Conservation (phyloP, 2,888 invertebrate species). For the Nematopogon swammerdamellus region DNA sequence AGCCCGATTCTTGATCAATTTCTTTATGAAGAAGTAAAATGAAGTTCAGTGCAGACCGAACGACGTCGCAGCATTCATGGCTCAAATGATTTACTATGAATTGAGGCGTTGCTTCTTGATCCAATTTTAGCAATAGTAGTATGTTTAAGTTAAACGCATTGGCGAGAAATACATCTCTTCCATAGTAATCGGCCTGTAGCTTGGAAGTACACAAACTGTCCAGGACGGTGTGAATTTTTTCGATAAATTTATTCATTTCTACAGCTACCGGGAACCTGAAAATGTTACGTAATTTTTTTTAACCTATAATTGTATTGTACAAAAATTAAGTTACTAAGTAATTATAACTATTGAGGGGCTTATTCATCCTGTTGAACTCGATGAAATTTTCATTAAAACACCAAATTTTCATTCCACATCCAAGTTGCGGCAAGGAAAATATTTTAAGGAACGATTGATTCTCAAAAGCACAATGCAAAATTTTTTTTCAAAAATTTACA, state of each 20-base stretch:
- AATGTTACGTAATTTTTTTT: too few species aligned
- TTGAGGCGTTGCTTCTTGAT: conserved; percentile 7
- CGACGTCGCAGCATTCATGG: conserved; percentile 23
- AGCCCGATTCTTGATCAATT: conserved; percentile 18
- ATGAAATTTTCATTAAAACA: too few species aligned
- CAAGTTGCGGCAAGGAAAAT: too few species aligned
- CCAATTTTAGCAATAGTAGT: conserved; percentile 14
- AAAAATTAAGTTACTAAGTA: too few species aligned
- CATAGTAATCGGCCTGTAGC: conserved; percentile 15
- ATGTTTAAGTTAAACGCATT: conserved; percentile 19
- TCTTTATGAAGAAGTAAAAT: conserved; percentile 19
- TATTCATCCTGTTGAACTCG: too few species aligned
- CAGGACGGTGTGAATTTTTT: conserved; percentile 15
- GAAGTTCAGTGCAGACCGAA: conserved; percentile 20
- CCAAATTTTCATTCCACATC: too few species aligned
- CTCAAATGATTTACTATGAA: conserved; percentile 16
- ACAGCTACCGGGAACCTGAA: conserved; percentile 24
- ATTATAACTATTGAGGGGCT: too few species aligned
- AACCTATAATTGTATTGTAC: too few species aligned
- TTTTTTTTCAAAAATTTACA: too few species aligned
- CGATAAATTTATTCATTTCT: conserved; percentile 11
- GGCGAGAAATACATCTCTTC: conserved; percentile 24
- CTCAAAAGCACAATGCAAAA: too few species aligned
- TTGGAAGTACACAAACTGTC: conserved; percentile 16
- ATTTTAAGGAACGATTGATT: too few species aligned